Conservation (phyloP, 1,140 invertebrate species). For the Apis mellifera region DNA sequence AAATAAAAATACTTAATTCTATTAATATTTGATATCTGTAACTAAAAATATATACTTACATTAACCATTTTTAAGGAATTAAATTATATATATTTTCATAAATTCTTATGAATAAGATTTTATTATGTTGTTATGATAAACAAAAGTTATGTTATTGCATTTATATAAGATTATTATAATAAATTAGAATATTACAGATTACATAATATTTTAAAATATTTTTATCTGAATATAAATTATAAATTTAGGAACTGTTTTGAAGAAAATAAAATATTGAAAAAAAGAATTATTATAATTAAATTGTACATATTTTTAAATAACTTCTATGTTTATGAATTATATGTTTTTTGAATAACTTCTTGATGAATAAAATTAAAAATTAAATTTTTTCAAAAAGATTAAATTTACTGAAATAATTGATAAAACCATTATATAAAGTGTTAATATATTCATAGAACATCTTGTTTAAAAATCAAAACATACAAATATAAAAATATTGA, state of each 20-base stretch:
- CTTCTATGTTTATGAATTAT: not conserved
- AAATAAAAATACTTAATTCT: slow-evolving; percentile 2
- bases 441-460: no score
- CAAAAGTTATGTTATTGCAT: slow-evolving; percentile 13
- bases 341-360: not conserved
- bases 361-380: not conserved
- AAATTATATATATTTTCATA: slow-evolving; percentile 11
- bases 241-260: slow-evolving; percentile 1
- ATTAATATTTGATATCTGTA: slow-evolving; percentile 20
- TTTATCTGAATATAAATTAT: no score
- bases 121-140: slow-evolving; percentile 11
- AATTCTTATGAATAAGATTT: slow-evolving; percentile 10
- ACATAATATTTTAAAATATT: not conserved
- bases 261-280: not conserved
- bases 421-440: not conserved
- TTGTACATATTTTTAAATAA: not conserved
- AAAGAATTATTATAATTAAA: slow-evolving; percentile 6
- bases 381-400: not conserved
- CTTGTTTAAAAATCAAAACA: no score
- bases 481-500: no score
- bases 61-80: not conserved
- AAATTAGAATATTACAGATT: not conserved
- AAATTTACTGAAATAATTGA: not conserved
- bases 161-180: slow-evolving; percentile 9
- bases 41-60: not conserved